These are phyloP conservation scores for Scaeva pyrastri DNA, from an alignment of 2,888 invertebrate genomes.

Conservation along the genomic window DNA sequence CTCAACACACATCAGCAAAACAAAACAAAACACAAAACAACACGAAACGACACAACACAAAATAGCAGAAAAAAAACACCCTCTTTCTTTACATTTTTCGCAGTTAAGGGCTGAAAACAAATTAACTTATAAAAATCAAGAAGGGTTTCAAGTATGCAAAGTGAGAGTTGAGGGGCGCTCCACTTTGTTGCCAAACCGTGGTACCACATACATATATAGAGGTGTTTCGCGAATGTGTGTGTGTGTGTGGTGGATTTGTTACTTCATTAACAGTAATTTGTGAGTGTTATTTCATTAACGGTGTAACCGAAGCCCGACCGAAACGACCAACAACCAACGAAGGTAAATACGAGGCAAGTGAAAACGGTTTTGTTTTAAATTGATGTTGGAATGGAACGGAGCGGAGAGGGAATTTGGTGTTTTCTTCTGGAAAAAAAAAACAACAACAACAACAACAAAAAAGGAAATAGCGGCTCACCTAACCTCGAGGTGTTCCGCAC, in stretches of 20 bases:
- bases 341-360: conserved; percentile 29
- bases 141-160: conserved; percentile 74
- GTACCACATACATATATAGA: conserved; percentile 15
- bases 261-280: conserved; percentile 76
- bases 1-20: conserved; percentile 13
- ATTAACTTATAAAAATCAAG: conserved; percentile 76
- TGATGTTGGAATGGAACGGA: conserved; percentile 7
- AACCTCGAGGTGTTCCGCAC: not conserved
- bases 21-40: not conserved
- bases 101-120: conserved; percentile 59
- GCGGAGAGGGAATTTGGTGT: conserved; percentile 3
- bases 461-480: conserved; percentile 8
- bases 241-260: conserved; percentile 64
- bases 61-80: conserved; percentile 3
- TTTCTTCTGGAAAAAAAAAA: conserved; percentile 13
- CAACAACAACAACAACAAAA: not conserved
- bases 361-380: conserved; percentile 44
- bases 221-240: not conserved
- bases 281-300: conserved; percentile 73
- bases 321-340: not conserved
- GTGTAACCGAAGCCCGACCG: conserved; percentile 20
- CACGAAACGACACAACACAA: not conserved
- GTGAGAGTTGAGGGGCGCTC: conserved; percentile 7
- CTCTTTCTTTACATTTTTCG: not conserved
- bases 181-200: conserved; percentile 4